Evolutionary conservation across 2,113 vertebrate species (phyloP).

Genomic region (Labeo catla): DNA sequence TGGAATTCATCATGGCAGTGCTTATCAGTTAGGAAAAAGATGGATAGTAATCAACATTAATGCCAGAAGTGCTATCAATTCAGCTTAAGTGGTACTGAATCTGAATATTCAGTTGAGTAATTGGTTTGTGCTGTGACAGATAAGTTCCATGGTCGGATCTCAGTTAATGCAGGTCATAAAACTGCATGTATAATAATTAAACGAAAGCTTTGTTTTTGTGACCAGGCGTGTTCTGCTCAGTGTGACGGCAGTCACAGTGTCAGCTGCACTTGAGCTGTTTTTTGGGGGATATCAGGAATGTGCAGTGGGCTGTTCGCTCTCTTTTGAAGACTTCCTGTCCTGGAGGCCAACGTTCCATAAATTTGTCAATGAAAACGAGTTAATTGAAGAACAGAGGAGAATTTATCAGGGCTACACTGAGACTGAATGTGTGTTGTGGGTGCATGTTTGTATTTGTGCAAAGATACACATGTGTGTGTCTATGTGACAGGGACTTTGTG

Average conservation of each 20-base stretch:
- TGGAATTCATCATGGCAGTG: too few species aligned
- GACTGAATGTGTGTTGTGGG: conserved; percentile 26
- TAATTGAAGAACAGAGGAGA: conserved; percentile 77
- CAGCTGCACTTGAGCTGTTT: conserved; percentile 48
- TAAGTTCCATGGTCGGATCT: neutral
- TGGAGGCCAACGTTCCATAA: conserved; percentile 68
- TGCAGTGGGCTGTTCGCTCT: conserved; percentile 67
- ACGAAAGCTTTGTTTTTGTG: neutral
- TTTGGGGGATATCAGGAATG: conserved; percentile 70
- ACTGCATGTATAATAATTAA: neutral
- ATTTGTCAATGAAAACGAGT: conserved; percentile 81
- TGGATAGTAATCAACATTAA: neutral
- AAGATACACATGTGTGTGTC: conserved; percentile 34
- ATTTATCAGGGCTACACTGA: conserved; percentile 64
- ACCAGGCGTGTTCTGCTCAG: conserved; percentile 15
- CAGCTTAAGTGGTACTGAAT: neutral
- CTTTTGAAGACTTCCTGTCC: conserved; percentile 79
- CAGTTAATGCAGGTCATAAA: neutral
- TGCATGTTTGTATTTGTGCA: conserved; percentile 25
- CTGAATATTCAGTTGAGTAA: neutral
- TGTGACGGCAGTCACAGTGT: conserved; percentile 32
- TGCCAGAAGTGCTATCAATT: neutral
- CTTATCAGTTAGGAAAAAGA: too few species aligned
- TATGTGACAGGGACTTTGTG: conserved; percentile 41
- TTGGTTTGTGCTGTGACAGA: neutral